Conservation (phyloP, 2,888 invertebrate genomes). For the Drosophila macrothrix region DNA sequence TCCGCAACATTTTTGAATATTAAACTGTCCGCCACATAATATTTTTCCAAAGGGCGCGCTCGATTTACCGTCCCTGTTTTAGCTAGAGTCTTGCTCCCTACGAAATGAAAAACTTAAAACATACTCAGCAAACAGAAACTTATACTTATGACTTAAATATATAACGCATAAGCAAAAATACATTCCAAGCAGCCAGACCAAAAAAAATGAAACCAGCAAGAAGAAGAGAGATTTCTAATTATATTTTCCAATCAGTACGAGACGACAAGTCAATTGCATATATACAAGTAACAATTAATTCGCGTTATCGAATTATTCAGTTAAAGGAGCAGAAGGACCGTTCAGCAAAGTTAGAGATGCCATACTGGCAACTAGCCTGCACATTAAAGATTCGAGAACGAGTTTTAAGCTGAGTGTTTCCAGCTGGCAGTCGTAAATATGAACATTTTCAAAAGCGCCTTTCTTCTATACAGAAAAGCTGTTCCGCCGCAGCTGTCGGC, state of each 20-base stretch:
- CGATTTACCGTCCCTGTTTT: neutral
- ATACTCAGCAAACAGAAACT: neutral
- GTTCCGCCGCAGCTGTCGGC: conserved; percentile 30
- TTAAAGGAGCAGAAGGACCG: neutral
- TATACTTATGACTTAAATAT: neutral
- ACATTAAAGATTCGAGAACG: neutral
- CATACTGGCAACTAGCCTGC: neutral
- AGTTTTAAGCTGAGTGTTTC: conserved; percentile 31
- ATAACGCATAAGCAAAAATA: neutral
- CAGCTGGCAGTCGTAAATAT: conserved; percentile 56
- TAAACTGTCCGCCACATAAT: conserved; percentile 63
- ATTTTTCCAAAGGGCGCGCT: conserved; percentile 3
- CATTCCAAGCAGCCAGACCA: no score
- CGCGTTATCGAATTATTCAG: neutral
- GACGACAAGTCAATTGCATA: neutral
- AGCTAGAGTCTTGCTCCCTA: neutral
- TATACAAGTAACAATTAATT: neutral
- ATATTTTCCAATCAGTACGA: neutral
- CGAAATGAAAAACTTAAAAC: neutral
- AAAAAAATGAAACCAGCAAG: neutral
- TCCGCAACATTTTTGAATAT: conserved; percentile 77
- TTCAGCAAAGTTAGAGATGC: neutral
- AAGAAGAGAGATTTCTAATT: neutral
- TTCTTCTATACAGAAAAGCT: conserved; percentile 30
- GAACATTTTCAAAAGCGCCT: conserved; percentile 55